These are phyloP conservation scores for Ophion costatus DNA, from an alignment of 2,888 invertebrate genomes.

Conservation along the genomic window DNA sequence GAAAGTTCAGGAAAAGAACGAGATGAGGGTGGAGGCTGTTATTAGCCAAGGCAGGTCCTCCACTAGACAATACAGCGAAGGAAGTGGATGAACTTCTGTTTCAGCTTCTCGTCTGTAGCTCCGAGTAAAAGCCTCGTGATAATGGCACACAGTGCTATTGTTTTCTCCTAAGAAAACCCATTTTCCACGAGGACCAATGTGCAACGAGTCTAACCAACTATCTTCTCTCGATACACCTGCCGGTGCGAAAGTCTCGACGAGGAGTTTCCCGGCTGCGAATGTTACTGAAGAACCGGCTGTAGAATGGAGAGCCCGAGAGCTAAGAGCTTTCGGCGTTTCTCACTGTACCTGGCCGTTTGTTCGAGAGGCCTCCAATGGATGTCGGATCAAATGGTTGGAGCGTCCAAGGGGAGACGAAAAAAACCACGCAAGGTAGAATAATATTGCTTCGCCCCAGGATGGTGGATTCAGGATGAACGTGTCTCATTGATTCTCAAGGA, in stretches of 20 bases:
- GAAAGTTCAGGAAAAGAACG: constrained; percentile 59
- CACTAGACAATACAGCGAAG: constrained; percentile 68
- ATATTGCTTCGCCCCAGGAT: background rate
- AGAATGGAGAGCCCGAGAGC: constrained; percentile 17
- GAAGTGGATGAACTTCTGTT: constrained; percentile 60
- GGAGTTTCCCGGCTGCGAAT: constrained; percentile 25
- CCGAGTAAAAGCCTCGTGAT: constrained; percentile 53
- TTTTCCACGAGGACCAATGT: constrained; percentile 57
- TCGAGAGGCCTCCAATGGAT: background rate
- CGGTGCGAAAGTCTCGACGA: constrained; percentile 48
- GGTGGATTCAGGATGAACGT: background rate
- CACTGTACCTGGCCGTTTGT: constrained; percentile 33
- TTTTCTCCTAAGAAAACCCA: constrained; percentile 66
- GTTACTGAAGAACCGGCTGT: background rate
- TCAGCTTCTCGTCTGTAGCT: constrained; percentile 26
- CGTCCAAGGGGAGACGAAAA: background rate
- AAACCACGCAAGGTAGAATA: background rate
- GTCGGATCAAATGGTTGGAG: background rate
- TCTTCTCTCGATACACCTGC: constrained; percentile 60
- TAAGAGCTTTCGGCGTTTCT: constrained; percentile 31
- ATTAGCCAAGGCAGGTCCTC: constrained; percentile 67
- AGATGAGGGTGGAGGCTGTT: constrained; percentile 66
- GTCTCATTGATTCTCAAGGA: background rate
- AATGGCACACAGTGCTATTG: constrained; percentile 65
- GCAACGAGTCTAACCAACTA: constrained; percentile 18